Conservation (phyloP, 2,797 vertebrate species). For the Melanotaenia maccullochi region DNA sequence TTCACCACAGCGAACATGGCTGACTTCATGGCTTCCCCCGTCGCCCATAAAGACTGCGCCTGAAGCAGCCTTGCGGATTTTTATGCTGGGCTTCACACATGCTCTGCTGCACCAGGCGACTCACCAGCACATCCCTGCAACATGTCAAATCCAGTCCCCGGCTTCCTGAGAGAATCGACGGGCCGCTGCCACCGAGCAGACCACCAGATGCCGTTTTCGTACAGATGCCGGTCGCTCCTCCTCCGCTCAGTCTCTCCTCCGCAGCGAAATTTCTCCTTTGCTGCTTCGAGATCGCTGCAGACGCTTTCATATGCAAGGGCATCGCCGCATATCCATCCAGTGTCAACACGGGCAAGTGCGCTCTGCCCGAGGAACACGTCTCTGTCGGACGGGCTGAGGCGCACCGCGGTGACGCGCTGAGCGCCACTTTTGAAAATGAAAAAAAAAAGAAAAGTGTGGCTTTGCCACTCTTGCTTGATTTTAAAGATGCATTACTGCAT, state of each 20-base stretch:
- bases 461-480: neutral
- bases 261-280: constrained; percentile 42
- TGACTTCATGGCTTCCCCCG: no score
- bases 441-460: no score
- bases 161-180: constrained; percentile 56
- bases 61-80: neutral
- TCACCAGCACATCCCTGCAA: constrained; percentile 74
- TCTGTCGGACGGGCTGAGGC: constrained; percentile 27
- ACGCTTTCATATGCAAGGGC: constrained; percentile 54
- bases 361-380: constrained; percentile 24
- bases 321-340: constrained; percentile 59
- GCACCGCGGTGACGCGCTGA: constrained; percentile 56
- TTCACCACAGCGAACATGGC: neutral
- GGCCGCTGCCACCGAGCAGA: constrained; percentile 60
- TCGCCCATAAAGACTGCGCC: neutral
- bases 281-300: constrained; percentile 46
- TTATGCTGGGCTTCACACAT: neutral
- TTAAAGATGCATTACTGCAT: neutral
- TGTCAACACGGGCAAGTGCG: constrained; percentile 62
- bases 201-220: constrained; percentile 13
- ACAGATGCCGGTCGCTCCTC: constrained; percentile 22
- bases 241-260: constrained; percentile 37
- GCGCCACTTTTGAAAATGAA: constrained; percentile 58
- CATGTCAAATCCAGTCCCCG: constrained; percentile 74
- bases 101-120: constrained; percentile 42